These are phyloP conservation scores for Aproaerema taeniolella DNA, from an alignment of 2,888 invertebrate species.

Conservation along the genomic window DNA sequence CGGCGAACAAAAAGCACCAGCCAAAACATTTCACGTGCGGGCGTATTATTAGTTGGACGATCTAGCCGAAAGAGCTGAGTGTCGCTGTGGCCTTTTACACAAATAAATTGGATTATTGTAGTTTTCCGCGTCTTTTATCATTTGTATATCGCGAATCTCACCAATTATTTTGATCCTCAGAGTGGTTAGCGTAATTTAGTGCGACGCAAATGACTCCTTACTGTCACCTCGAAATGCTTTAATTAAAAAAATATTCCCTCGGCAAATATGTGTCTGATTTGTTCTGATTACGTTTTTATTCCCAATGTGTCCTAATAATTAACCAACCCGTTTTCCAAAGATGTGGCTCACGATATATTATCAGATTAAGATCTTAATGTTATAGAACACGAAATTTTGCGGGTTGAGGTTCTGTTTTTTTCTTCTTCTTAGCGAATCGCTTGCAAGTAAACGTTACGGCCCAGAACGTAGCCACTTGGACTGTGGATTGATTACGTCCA, in stretches of 20 bases:
- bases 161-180: constrained; percentile 28
- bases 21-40: constrained; percentile 76
- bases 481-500: no score
- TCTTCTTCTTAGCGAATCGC: no score
- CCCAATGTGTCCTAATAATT: constrained; percentile 24
- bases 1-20: constrained; percentile 76
- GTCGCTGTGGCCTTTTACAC: constrained; percentile 58
- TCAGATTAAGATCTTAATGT: no score
- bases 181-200: constrained; percentile 33
- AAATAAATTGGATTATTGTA: constrained; percentile 46
- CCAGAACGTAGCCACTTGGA: no score
- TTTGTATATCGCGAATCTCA: constrained; percentile 28
- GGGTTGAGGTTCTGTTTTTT: no score
- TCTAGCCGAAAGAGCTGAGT: constrained; percentile 73
- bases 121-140: constrained; percentile 39
- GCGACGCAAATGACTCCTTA: constrained; percentile 40
- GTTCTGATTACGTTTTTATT: constrained; percentile 13
- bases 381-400: no score
- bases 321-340: no score
- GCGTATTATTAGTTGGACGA: constrained; percentile 77
- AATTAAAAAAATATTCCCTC: constrained; percentile 30
- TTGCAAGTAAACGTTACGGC: no score
- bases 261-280: constrained; percentile 23
- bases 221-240: constrained; percentile 37
- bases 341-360: no score